Percentiles rank a stretch among this genome's conserved stretches.
Conservation (phyloP, 2,113 vertebrate species). For the Quiscalus mexicanus region DNA sequence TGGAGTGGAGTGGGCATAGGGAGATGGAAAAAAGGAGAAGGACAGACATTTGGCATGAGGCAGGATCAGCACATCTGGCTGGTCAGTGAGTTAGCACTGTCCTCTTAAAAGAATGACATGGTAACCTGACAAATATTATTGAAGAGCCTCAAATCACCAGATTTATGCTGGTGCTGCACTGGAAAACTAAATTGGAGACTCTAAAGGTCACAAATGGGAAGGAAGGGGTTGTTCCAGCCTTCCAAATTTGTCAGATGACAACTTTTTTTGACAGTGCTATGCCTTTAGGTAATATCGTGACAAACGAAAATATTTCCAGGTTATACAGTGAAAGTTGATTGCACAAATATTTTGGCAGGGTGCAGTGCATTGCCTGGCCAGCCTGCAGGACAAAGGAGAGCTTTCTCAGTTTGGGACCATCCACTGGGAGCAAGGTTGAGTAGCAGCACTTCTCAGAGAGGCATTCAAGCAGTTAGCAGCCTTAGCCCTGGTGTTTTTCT, state of each 20-base stretch:
- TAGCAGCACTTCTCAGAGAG: background rate
- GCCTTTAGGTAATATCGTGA: background rate
- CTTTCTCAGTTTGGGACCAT: background rate
- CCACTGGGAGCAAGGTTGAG: background rate
- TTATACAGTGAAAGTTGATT: background rate
- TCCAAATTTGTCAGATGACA: background rate
- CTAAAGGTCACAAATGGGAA: background rate
- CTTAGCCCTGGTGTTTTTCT: background rate
- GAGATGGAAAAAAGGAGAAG: background rate
- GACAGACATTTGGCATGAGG: background rate
- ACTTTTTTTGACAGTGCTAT: background rate
- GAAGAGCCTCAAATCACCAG: background rate
- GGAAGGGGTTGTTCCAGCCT: background rate
- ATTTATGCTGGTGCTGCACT: background rate
- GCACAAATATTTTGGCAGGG: background rate
- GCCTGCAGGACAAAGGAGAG: background rate
- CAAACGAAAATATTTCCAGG: background rate
- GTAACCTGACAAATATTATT: background rate
- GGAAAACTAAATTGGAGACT: background rate
- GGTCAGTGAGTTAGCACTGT: background rate
- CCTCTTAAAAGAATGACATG: background rate
- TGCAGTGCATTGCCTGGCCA: background rate
- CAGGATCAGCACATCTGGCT: background rate
- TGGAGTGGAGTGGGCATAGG: rapidly evolving
- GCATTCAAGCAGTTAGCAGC: background rate